phyloP scores from a whole-genome alignment of 2,888 invertebrate genomes.

The Microctonus hyperodae region DNA sequence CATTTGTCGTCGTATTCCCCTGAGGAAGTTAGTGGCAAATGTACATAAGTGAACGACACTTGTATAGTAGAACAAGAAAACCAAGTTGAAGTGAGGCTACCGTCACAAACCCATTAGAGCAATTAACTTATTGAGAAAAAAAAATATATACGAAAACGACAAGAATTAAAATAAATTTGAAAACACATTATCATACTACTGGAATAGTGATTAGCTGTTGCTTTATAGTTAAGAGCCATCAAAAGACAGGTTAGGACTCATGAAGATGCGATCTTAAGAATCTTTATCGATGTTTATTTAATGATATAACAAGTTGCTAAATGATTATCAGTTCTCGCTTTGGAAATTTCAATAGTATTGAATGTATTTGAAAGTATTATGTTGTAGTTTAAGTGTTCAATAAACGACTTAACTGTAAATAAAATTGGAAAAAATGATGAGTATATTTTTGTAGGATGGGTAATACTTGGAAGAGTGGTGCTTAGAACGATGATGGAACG shows the following conservation, averaged over 20 bases:
- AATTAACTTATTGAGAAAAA: conserved; percentile 30
- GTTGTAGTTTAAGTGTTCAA: background rate
- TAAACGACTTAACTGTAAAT: background rate
- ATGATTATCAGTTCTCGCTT: background rate
- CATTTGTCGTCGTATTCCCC: conserved; percentile 14
- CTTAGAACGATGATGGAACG: conserved; percentile 16
- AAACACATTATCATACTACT: background rate
- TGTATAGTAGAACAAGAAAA: background rate
- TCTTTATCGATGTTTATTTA: conserved; percentile 14
- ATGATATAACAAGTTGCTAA: background rate
- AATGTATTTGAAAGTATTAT: background rate
- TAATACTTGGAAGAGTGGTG: background rate
- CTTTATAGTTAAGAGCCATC: background rate
- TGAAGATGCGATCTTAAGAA: background rate
- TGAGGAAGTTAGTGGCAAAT: conserved; percentile 12
- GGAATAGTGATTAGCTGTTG: background rate
- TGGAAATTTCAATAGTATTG: background rate
- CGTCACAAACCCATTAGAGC: conserved; percentile 42
- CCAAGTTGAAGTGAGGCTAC: conserved; percentile 27
- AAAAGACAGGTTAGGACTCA: background rate
- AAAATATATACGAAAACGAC: background rate
- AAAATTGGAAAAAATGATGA: background rate
- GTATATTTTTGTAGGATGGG: background rate
- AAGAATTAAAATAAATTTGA: conserved; percentile 4
- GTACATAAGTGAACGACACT: conserved; percentile 13